A percentile compares a stretch with the other conserved stretches of the same genome.
Conservation (phyloP, 2,113 vertebrate genomes). For the Panurus biarmicus region DNA sequence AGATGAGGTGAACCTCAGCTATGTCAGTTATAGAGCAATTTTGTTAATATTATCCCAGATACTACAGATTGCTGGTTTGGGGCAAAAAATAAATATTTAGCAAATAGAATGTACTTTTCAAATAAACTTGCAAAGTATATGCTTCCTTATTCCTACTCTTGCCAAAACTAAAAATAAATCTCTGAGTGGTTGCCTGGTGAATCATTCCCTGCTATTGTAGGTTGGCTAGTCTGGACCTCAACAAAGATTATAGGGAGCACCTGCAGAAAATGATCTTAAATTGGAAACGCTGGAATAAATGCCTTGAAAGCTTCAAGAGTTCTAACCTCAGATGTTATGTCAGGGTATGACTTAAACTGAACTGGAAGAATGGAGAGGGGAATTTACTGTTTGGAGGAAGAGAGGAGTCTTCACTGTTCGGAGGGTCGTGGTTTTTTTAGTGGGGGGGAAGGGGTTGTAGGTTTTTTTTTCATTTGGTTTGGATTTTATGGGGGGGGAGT, state of each 20-base stretch:
- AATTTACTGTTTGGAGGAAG: neutral
- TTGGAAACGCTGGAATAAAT: neutral
- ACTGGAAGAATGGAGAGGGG: neutral
- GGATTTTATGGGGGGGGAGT: neutral
- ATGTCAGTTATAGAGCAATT: neutral
- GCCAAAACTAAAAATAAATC: constrained; percentile 37
- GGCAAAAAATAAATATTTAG: neutral
- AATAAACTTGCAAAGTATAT: constrained; percentile 19
- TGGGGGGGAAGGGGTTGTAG: neutral
- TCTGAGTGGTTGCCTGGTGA: constrained; percentile 11
- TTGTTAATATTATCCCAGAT: neutral
- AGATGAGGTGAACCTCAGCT: neutral
- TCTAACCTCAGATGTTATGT: neutral
- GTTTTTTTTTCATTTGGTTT: neutral
- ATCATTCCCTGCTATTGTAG: constrained; percentile 43
- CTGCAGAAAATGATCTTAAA: constrained; percentile 20
- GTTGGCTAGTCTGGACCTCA: constrained; percentile 1
- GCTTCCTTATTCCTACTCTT: neutral
- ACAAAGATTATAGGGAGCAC: constrained; percentile 42
- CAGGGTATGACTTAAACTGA: neutral
- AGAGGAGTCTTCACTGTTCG: neutral
- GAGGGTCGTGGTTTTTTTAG: neutral
- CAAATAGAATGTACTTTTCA: constrained; percentile 1
- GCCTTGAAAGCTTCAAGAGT: neutral
- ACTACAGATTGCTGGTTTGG: neutral